Conservation (phyloP, 2,113 vertebrate species). For the Ceyx margarethae region DNA sequence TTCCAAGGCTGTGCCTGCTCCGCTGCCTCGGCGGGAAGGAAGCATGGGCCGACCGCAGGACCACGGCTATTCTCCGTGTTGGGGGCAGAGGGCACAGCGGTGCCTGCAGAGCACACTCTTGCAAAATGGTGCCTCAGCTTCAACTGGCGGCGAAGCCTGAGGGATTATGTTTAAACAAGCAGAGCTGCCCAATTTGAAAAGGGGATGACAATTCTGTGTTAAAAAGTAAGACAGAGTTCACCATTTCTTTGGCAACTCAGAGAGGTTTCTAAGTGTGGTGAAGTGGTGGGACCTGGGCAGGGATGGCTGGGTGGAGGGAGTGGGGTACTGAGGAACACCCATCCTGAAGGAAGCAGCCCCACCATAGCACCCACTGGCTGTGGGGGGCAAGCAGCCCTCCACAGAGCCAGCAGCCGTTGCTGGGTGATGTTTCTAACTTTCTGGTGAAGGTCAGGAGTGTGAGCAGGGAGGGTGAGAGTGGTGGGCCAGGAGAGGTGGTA, state of each 20-base stretch:
- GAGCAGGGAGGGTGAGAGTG: fast-evolving
- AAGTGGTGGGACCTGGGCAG: fast-evolving
- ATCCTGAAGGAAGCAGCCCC: not conserved
- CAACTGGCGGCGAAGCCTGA: not conserved
- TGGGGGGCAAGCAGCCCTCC: not conserved
- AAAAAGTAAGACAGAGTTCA: not conserved
- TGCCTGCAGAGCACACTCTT: fast-evolving
- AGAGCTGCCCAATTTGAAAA: not conserved
- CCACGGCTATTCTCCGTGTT: not conserved
- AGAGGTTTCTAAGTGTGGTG: not conserved
- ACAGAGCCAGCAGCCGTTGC: not conserved
- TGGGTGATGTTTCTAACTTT: not conserved
- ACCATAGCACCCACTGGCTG: not conserved
- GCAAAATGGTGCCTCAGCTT: fast-evolving
- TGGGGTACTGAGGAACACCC: fast-evolving
- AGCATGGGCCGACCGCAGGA: not conserved
- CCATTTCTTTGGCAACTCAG: not conserved
- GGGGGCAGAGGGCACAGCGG: not conserved
- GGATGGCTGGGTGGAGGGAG: too few relatives aligned
- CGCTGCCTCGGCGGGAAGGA: fast-evolving
- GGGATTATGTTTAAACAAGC: too few relatives aligned
- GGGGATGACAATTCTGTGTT: not conserved
- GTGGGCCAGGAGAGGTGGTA: fast-evolving
- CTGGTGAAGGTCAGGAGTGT: fast-evolving
- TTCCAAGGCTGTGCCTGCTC: fast-evolving